A percentile compares a stretch with the other conserved stretches of the same genome.
Conservation (phyloP, 1,140 invertebrate species). For the Piezodorus guildinii region DNA sequence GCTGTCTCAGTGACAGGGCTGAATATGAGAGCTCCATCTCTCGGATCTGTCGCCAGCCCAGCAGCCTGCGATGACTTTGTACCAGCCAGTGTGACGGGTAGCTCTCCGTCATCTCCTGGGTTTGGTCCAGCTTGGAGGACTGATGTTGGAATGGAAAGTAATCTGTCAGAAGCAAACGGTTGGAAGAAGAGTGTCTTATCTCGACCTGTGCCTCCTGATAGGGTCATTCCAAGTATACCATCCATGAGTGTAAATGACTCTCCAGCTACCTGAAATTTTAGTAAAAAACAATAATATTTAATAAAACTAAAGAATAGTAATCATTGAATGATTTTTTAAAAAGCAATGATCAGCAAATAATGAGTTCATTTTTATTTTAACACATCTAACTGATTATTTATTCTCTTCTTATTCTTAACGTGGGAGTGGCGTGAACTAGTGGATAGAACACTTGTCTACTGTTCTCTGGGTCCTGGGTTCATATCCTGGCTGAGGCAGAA, state of each 20-base stretch:
- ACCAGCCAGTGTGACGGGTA: slow-evolving; percentile 61
- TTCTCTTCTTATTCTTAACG: too few species aligned
- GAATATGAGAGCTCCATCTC: slow-evolving; percentile 57
- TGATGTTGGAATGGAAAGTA: slow-evolving; percentile 61
- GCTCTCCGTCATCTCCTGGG: slow-evolving; percentile 44
- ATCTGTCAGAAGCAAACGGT: slow-evolving; percentile 64
- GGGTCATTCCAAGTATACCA: slow-evolving; percentile 63
- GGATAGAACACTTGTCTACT: too few species aligned
- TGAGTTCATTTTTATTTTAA: background rate
- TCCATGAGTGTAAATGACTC: slow-evolving; percentile 63
- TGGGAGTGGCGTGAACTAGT: too few species aligned
- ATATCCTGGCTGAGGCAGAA: too few species aligned
- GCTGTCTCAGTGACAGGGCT: slow-evolving; percentile 64
- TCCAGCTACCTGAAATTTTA: slow-evolving; percentile 34
- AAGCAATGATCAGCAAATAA: background rate
- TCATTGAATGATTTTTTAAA: background rate
- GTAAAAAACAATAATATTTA: background rate
- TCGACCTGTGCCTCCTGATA: slow-evolving; percentile 42
- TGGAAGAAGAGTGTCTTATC: slow-evolving; percentile 56
- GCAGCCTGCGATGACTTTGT: slow-evolving; percentile 71
- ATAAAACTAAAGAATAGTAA: too few species aligned
- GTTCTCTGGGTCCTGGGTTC: too few species aligned
- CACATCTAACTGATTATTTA: too few species aligned
- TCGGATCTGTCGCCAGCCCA: slow-evolving; percentile 51
- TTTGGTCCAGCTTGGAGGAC: slow-evolving; percentile 53